phyloP scores from a whole-genome alignment of 2,113 vertebrate genomes.

The Mormyrus lacerda region DNA sequence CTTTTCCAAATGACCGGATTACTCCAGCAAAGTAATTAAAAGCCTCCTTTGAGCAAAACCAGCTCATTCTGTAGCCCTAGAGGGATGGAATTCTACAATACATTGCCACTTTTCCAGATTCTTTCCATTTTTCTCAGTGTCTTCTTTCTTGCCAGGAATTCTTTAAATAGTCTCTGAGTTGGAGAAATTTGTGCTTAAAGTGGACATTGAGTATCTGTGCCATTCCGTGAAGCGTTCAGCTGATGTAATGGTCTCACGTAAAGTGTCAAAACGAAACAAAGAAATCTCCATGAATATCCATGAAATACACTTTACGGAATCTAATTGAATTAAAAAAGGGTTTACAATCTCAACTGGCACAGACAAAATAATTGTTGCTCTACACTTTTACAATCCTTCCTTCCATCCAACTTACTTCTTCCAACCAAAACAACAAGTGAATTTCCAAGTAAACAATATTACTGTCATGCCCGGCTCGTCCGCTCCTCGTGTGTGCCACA shows the following conservation, averaged over 20 bases:
- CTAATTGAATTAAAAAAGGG: not conserved
- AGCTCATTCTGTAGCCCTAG: not conserved
- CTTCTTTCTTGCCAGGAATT: not conserved
- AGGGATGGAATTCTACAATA: not conserved
- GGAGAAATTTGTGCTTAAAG: not conserved
- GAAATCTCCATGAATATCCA: not conserved
- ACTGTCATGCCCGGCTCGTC: too few species aligned
- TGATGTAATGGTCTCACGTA: not conserved
- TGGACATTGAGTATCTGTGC: not conserved
- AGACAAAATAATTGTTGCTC: not conserved
- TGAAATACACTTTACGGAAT: not conserved
- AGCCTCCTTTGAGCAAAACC: not conserved
- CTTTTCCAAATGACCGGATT: not conserved
- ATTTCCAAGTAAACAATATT: too few species aligned
- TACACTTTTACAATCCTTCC: not conserved
- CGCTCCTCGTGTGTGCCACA: too few species aligned
- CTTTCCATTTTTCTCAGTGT: not conserved
- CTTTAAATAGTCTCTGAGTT: not conserved
- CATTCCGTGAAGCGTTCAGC: not conserved
- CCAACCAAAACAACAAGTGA: not conserved
- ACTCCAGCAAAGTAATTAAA: not conserved
- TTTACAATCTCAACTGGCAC: not conserved
- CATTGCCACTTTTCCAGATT: not conserved
- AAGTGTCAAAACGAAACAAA: not conserved
- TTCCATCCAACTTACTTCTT: not conserved